Evolutionary conservation across 2,797 vertebrate genomes (phyloP).

Genomic region (Philypnodon macrostomus): DNA sequence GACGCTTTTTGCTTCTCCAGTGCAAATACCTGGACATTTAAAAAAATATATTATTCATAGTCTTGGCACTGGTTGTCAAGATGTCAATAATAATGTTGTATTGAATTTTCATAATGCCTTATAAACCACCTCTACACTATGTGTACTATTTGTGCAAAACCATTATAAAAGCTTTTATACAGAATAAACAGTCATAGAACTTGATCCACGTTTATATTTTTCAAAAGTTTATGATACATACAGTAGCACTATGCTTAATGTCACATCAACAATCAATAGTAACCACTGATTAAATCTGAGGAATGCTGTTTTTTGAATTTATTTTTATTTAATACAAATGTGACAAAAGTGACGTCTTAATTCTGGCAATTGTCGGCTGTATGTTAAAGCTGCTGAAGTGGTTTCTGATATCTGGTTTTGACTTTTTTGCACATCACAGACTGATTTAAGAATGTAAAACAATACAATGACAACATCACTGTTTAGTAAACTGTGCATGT

Average conservation of each 20-base stretch:
- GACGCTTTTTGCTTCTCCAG: slow-evolving; percentile 1
- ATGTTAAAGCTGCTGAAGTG: slow-evolving; percentile 1
- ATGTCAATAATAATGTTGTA: not conserved
- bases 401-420: not conserved
- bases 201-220: slow-evolving; percentile 23
- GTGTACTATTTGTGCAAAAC: slow-evolving; percentile 8
- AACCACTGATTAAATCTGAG: not conserved
- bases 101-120: slow-evolving; percentile 2
- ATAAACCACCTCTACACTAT: not conserved
- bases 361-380: not conserved
- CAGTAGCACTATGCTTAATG: slow-evolving; percentile 38
- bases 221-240: slow-evolving; percentile 21
- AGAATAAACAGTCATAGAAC: slow-evolving; percentile 11
- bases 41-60: slow-evolving; percentile 1
- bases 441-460: not conserved
- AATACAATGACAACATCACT: slow-evolving; percentile 31
- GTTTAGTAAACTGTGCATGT: slow-evolving; percentile 29
- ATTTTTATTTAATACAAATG: slow-evolving; percentile 2
- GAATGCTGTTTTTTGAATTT: not conserved
- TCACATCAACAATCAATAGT: no score
- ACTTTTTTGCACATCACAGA: not conserved
- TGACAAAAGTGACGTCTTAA: not conserved
- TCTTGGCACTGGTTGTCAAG: not conserved
- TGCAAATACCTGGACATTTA: not conserved
- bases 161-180: slow-evolving; percentile 7